Conservation (phyloP, 2,797 vertebrate genomes). For the Xiphorhynchus erythropygius region DNA sequence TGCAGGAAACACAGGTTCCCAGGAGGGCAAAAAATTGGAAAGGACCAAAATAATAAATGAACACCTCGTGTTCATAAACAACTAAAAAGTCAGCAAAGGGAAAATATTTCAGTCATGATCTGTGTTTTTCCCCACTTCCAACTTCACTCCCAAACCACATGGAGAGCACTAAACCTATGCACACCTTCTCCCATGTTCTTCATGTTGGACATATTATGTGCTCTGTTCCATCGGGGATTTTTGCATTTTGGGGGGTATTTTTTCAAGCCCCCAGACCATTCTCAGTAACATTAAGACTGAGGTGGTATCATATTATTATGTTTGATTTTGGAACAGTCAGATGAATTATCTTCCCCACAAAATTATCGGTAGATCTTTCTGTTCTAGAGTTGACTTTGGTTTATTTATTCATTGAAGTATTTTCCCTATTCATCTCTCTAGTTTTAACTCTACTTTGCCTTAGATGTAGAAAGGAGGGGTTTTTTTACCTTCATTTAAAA, state of each 20-base stretch:
- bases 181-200: background rate
- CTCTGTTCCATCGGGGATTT: background rate
- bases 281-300: background rate
- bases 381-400: background rate
- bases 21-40: background rate
- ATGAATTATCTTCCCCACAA: background rate
- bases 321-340: background rate
- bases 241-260: background rate
- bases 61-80: background rate
- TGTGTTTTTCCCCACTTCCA: background rate
- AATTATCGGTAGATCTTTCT: background rate
- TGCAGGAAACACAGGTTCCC: background rate
- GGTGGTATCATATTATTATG: background rate
- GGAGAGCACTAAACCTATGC: background rate
- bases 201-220: fast-evolving
- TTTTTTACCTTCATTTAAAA: background rate
- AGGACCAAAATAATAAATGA: background rate
- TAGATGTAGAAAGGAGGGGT: background rate
- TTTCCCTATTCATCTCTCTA: background rate
- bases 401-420: background rate
- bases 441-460: background rate
- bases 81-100: background rate
- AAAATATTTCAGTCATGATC: background rate
- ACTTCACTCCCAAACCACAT: background rate
- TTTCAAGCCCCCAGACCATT: background rate